Evolutionary conservation across 2,797 vertebrate genomes (phyloP).

Genomic region (Thaleichthys pacificus): DNA sequence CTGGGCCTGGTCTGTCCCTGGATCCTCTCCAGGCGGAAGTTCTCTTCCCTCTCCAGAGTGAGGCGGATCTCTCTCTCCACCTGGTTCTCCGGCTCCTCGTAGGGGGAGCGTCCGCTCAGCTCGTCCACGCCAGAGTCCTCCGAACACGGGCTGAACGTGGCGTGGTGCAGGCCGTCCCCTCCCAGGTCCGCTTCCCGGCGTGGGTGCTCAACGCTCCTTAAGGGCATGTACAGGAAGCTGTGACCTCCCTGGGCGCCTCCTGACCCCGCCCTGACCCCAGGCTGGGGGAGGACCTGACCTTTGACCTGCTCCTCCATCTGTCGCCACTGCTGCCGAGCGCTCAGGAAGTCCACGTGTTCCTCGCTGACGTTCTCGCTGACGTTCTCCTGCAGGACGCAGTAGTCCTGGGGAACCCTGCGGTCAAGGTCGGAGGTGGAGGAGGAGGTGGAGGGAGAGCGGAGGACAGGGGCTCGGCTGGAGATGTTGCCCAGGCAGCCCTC

Average conservation of each 20-base stretch:
- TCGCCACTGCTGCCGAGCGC: constrained; percentile 60
- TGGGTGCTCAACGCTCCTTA: constrained; percentile 53
- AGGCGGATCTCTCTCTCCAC: constrained; percentile 58
- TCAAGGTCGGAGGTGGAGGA: background rate
- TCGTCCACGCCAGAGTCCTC: constrained; percentile 63
- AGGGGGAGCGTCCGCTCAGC: constrained; percentile 49
- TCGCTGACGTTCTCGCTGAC: constrained; percentile 58
- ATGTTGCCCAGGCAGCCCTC: background rate
- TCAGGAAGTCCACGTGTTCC: constrained; percentile 61
- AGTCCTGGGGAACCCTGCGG: constrained; percentile 40
- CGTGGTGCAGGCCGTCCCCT: constrained; percentile 39
- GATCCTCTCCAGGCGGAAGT: constrained; percentile 40
- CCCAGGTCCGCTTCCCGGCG: constrained; percentile 36
- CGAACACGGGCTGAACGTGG: constrained; percentile 59
- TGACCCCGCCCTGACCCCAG: constrained; percentile 9
- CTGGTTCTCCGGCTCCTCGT: constrained; percentile 54
- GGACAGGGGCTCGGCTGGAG: constrained; percentile 28
- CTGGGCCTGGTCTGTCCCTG: background rate
- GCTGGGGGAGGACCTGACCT: constrained; percentile 30
- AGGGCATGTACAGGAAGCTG: constrained; percentile 59
- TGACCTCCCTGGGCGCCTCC: constrained; percentile 45
- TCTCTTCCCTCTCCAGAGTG: constrained; percentile 53
- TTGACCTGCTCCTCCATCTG: constrained; percentile 61
- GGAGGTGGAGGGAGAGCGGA: background rate
- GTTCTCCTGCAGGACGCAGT: constrained; percentile 60